These are phyloP conservation scores for Proterorhinus semilunaris DNA, from an alignment of 2,113 vertebrate species.

Conservation along the genomic window DNA sequence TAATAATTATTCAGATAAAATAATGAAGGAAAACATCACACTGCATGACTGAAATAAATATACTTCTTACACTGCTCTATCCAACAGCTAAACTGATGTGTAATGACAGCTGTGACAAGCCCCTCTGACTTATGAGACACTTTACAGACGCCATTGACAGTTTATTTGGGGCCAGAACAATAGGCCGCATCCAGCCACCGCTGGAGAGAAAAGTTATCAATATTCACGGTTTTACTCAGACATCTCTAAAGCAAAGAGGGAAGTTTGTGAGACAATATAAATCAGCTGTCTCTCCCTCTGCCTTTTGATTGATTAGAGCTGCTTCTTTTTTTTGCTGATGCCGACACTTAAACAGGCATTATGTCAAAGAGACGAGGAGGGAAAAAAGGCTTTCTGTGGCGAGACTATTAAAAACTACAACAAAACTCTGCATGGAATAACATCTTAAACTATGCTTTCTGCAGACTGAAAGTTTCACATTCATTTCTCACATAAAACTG, in stretches of 20 bases:
- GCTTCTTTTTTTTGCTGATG: conserved; percentile 12
- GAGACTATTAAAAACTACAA: conserved; percentile 7
- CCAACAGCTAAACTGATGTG: conserved; percentile 2
- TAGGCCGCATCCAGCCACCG: neutral
- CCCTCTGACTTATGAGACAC: conserved; percentile 26
- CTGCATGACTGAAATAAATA: too few species aligned
- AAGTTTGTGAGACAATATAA: conserved; percentile 33
- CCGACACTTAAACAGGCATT: conserved; percentile 16
- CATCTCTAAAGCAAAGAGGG: conserved; percentile 8
- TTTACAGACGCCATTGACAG: conserved; percentile 27
- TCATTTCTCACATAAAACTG: neutral
- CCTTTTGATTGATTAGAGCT: conserved; percentile 36
- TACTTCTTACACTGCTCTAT: neutral
- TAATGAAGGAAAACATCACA: too few species aligned
- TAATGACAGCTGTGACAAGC: conserved; percentile 36
- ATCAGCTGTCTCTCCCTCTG: conserved; percentile 34
- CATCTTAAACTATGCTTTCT: neutral
- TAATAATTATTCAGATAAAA: too few species aligned
- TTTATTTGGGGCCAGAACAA: conserved; percentile 44
- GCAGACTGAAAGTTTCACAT: neutral
- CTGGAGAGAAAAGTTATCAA: conserved; percentile 10
- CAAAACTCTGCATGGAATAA: neutral
- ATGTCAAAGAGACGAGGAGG: neutral
- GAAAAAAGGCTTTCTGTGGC: neutral
- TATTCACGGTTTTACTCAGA: conserved; percentile 10